Base-by-base conservation (phyloP, 92 coral and sea anemone species). In the Parazoanthus swiftii region DNA sequence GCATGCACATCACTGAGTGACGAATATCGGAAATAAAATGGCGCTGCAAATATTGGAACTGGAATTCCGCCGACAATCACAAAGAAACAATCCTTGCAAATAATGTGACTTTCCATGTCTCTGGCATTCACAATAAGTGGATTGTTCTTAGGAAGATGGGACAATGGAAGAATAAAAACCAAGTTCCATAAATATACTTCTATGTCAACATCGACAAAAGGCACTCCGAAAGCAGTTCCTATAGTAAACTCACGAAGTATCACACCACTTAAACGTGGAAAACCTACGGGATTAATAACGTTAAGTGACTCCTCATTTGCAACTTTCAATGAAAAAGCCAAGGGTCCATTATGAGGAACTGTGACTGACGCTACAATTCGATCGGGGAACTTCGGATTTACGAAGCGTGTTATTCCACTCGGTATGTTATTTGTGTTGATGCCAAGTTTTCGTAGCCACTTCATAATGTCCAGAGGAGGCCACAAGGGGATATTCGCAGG, bases 31-130 rank as follows among this genome's bases (percentile, higher is more conserved):
- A 92, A 38, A 65, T 89, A 81, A 79, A 92, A 88, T 0, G 94
- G 94, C 4, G 92, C 90, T 42, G 94, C 91, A 85, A 92, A 92
- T 77, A 92, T 92, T 26, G 94, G 94, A 80, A 92, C 86, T 20
- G 94, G 93, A 44, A 43, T 23, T 23, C 67, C 74, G 3, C 93
- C 91, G 13, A 92, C 38, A 67, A 92, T 90, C 26, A 92, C 85
- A 59, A 92, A 88, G 82, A 86, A 92, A n/a, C 94, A 92, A 72
- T 92, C 91, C 88, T 39, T 88, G 82, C 94, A 92, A 37, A 90
- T 38, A 15, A 90, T 71, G 29, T 88, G 91, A 37, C 91, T 90
- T 85, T 92, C 92, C 93, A 92, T 76, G 38, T 92, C 93, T 37
- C 70, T 86, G 48, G 92, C 91, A 68, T 90, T 90, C 13, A 90